A percentile compares a stretch with the other conserved stretches of the same genome.
Evolutionary conservation across 2,888 invertebrate species (phyloP).

Genomic region (Mesorhabditis sp.): DNA sequence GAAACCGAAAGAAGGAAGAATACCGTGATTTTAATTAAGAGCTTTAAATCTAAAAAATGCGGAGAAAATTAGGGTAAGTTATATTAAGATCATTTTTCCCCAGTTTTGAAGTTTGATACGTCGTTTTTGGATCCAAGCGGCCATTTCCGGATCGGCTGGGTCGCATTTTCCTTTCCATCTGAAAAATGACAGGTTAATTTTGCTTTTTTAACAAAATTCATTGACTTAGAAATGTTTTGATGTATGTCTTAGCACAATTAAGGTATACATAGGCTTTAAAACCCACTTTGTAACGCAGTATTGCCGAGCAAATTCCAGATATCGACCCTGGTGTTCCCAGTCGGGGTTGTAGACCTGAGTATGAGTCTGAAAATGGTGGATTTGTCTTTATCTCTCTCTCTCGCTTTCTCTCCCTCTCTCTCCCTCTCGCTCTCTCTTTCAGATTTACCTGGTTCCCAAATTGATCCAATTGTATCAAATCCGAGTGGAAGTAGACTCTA

Average conservation of each 20-base stretch:
- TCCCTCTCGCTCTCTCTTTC: too few species aligned
- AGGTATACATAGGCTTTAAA: not conserved
- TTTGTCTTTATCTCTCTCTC: too few species aligned
- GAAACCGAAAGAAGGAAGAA: too few species aligned
- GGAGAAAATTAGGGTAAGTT: conserved; percentile 8
- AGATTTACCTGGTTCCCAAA: not conserved
- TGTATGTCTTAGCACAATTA: conserved; percentile 9
- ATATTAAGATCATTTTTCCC: conserved; percentile 50
- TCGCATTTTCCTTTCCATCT: conserved; percentile 52
- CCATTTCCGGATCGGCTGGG: conserved; percentile 46
- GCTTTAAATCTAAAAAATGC: not conserved
- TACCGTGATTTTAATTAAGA: too few species aligned
- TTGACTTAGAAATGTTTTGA: not conserved
- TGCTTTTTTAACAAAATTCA: conserved; percentile 5
- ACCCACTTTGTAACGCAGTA: conserved; percentile 50
- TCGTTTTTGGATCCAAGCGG: conserved; percentile 42
- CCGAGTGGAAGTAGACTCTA: conserved; percentile 69
- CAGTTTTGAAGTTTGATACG: conserved; percentile 44
- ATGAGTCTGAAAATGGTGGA: not conserved
- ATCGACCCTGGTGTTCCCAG: conserved; percentile 50
- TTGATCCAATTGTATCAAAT: conserved; percentile 17
- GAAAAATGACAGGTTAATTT: conserved; percentile 12
- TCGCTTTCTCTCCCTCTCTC: too few species aligned
- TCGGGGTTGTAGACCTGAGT: conserved; percentile 30
- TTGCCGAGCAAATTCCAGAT: conserved; percentile 46